Evolutionary conservation across 2,888 invertebrate genomes (phyloP), one percentile per base, ranked within the genome.

Genomic region (Drosophila imparisetae): DNA sequence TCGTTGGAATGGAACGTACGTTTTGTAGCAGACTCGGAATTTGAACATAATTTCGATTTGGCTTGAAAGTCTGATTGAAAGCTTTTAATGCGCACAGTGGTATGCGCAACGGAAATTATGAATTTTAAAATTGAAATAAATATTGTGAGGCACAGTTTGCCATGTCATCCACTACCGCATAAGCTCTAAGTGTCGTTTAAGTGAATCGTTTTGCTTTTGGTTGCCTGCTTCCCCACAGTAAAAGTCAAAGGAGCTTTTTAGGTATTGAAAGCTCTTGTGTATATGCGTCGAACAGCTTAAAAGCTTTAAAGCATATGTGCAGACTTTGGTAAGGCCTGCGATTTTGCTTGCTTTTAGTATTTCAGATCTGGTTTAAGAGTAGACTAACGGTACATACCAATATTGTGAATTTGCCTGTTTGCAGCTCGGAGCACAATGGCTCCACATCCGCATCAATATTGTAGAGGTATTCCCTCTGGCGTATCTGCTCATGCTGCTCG

Each of bases 391-490:
- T 21, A 76, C 87, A 64, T 68, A 98, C 98, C 95, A 99, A 94
- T 92, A 99, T 96, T 81, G 98, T 98, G 93, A 99, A 98, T 94
- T 99, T 99, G 83, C 98, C 98, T 66, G 98, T 98, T 89, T 95
- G 95, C 75, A 99, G 93, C 94, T 99, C 99, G 42, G 95, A 95
- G 90, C 96, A 95, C 59, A 99, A 94, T 1, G 97, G 97, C 90
- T 98, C 97, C 88, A 95, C 95, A 81, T 95, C 94, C 4, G 98
- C 96, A 93, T 98, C 96, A 89, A 99, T 96, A 89, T 95, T 94
- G 78, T 95, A 95, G 75, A 99, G 95, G 60, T 97, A 97, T 94
- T 99, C 98, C 76, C 96, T 95, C 75, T 96, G 95, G 77, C 98
- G 95, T 55, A 97, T 98, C 64, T 96, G 95, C 94, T 98, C 98